Percentiles rank a stretch among this genome's conserved stretches.
phyloP scores from a whole-genome alignment of 2,797 vertebrate species.

The Protosalanx chinensis region DNA sequence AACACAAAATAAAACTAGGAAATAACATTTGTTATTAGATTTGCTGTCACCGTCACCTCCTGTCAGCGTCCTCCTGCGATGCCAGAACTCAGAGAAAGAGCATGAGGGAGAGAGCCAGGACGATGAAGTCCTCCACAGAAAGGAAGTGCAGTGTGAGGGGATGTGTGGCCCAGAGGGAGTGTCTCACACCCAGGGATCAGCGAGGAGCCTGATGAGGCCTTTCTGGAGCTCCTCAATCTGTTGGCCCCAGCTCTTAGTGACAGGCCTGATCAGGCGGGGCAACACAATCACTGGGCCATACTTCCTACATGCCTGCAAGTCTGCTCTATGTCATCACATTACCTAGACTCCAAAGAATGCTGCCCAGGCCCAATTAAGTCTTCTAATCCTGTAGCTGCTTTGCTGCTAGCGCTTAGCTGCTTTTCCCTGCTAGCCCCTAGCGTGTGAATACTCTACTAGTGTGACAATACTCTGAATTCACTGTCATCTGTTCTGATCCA shows the following conservation, averaged over 20 bases:
- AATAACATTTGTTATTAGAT: not conserved
- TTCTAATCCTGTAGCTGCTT: conserved; percentile 35
- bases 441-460: conserved; percentile 15
- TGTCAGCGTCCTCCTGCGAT: conserved; percentile 1
- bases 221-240: conserved; percentile 18
- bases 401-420: conserved; percentile 15
- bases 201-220: conserved; percentile 61
- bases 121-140: conserved; percentile 36
- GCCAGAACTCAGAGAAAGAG: conserved; percentile 6
- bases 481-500: conserved; percentile 35
- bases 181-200: conserved; percentile 43
- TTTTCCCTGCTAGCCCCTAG: conserved; percentile 34
- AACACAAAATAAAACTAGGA: not conserved
- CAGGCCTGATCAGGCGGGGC: conserved; percentile 44
- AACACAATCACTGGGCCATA: conserved; percentile 59
- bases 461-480: conserved; percentile 15
- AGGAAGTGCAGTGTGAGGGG: conserved; percentile 35
- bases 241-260: conserved; percentile 51
- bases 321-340: conserved; percentile 60
- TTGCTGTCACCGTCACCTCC: not conserved
- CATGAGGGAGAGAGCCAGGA: conserved; percentile 29
- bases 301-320: conserved; percentile 56
- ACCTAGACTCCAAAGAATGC: conserved; percentile 57
- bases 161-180: conserved; percentile 44
- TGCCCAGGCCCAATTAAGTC: conserved; percentile 33